Conservation (phyloP, 2,797 vertebrate species). For the Melopsittacus undulatus region DNA sequence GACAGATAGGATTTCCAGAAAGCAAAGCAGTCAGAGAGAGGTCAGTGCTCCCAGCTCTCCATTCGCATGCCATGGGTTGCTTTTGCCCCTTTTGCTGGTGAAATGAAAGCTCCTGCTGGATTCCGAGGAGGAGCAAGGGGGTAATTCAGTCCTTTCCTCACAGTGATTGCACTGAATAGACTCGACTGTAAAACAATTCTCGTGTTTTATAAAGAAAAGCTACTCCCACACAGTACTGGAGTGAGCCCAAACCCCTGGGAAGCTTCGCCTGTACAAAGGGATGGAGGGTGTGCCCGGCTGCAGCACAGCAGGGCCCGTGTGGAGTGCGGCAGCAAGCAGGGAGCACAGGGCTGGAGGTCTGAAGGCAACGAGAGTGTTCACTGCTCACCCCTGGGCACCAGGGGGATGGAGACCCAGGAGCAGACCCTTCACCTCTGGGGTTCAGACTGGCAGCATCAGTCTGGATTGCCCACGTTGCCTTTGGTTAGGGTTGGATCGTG, state of each 20-base stretch:
- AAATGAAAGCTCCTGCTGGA: neutral
- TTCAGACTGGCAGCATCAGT: fast-evolving
- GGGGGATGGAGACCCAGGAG: fast-evolving
- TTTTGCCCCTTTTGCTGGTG: neutral
- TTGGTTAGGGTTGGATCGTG: neutral
- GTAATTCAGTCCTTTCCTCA: neutral
- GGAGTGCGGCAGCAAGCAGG: neutral
- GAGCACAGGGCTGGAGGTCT: neutral
- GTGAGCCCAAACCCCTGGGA: constrained; percentile 42
- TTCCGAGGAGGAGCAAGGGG: neutral
- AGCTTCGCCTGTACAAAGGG: constrained; percentile 50
- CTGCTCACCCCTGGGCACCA: neutral
- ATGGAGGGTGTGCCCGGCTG: constrained; percentile 43
- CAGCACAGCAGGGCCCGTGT: neutral
- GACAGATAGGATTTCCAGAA: constrained; percentile 42
- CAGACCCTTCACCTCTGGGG: neutral
- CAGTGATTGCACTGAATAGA: neutral
- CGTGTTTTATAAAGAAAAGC: neutral
- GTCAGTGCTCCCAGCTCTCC: neutral
- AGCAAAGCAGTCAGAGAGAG: neutral
- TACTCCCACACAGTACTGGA: constrained; percentile 64
- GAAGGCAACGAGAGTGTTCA: neutral
- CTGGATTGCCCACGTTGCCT: neutral
- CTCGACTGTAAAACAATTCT: constrained; percentile 15
- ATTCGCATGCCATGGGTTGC: neutral